Percentiles rank a stretch among this genome's conserved stretches.
phyloP scores from a whole-genome alignment of 2,113 vertebrate species.

The Myrmecophaga tridactyla region DNA sequence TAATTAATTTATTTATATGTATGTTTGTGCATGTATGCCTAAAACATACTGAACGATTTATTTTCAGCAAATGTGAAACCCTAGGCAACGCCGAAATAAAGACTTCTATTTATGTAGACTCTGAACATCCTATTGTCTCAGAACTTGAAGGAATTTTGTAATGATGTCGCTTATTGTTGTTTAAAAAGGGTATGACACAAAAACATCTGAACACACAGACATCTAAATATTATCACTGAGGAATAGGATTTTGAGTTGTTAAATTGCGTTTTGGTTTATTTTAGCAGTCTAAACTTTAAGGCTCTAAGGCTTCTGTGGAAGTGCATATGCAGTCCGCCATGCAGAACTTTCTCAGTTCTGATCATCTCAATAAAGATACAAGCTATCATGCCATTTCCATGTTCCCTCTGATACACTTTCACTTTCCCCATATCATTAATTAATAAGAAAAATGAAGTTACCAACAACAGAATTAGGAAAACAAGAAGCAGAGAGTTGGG shows the following conservation, averaged over 20 bases:
- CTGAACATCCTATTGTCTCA: background rate
- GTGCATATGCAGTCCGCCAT: too few species aligned
- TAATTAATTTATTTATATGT: background rate
- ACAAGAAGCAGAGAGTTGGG: background rate
- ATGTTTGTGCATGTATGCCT: background rate
- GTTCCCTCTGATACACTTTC: background rate
- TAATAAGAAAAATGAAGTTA: background rate
- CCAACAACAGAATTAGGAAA: background rate
- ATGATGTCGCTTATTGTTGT: background rate
- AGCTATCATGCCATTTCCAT: background rate
- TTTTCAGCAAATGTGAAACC: constrained; percentile 34
- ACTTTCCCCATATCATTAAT: constrained; percentile 11
- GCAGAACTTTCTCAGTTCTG: background rate
- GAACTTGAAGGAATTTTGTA: background rate
- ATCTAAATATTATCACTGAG: background rate
- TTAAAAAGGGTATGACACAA: background rate
- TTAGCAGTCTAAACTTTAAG: background rate
- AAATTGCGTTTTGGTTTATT: background rate
- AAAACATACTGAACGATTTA: background rate
- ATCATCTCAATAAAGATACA: background rate
- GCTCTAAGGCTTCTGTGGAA: too few species aligned
- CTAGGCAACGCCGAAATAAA: background rate
- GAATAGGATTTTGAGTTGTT: background rate
- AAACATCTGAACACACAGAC: background rate
- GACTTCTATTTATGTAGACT: background rate